Base-by-base conservation (phyloP, 2,113 vertebrate genomes). In the Lota lota region DNA sequence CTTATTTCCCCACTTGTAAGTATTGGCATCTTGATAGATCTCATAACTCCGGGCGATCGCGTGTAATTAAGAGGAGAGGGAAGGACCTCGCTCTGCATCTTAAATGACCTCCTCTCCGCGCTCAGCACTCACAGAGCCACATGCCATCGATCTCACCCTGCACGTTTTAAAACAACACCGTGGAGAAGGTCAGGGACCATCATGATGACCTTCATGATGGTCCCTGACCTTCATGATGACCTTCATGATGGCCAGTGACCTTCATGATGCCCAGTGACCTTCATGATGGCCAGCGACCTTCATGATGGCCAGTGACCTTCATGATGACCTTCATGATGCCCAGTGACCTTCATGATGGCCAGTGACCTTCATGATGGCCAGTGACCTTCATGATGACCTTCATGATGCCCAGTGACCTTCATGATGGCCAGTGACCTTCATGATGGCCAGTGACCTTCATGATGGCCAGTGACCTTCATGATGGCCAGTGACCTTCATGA, bases 21-120 rank as follows among this genome's bases (percentile, higher is more conserved):
- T 85, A 90, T 86, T 77, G 87, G 70, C 83, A 83, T 61, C 36
- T 80, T 87, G 81, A 91, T 87, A 74, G 83, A 89, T 88, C 66
- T 80, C 70, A 64, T 83, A 78, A 82, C 81, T 88, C 76, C 67
- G 65, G 78, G 87, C 73, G 61, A 67, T 53, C 74, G 74, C 60
- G 50, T 74, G 76, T 79, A 78, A 86, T 88, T 85, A 85, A 84
- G 85, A 67, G 21, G 67, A 79, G 54, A 18, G 56, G 47, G 19
- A 69, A 59, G 19, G 47, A 50, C 56, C 17, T n/a, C 59, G 3
- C 40, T 47, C 40, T 47, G 40, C 40, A 47, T 47, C 40, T 1
- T 47, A 10, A 47, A 47, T 47, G 53, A 56, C 53, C 53, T 56
- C 53, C 53, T n/a, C 53, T 1, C 53, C 40, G 40, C 10, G 1